phyloP scores from a whole-genome alignment of 2,888 invertebrate genomes.

The Cephus pygmeus region DNA sequence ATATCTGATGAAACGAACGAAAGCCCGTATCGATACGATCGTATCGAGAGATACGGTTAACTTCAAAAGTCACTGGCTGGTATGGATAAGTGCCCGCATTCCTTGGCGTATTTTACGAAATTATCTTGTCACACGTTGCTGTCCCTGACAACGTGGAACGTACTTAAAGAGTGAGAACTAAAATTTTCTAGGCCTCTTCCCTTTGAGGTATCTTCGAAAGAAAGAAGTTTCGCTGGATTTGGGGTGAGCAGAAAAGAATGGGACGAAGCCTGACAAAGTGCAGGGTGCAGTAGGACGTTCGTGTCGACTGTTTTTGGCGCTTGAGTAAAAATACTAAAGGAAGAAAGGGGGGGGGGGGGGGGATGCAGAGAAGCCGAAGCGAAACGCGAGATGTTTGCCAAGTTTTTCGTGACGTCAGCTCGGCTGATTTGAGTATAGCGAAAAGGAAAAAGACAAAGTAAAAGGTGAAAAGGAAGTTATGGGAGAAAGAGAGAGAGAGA shows the following conservation, averaged over 20 bases:
- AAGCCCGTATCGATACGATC: neutral
- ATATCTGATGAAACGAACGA: neutral
- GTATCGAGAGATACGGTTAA: neutral
- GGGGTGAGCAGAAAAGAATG: neutral
- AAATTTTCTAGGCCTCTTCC: neutral
- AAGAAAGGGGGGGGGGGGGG: neutral
- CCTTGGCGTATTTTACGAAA: neutral
- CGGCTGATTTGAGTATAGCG: neutral
- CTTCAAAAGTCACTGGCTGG: neutral
- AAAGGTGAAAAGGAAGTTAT: conserved; percentile 10
- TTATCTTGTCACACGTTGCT: neutral
- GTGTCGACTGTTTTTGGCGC: neutral
- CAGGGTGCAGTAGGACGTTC: neutral
- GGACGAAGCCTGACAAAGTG: neutral
- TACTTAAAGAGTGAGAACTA: neutral
- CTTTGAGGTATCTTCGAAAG: neutral
- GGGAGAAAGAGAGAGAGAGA: neutral
- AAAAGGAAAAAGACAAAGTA: conserved; percentile 15
- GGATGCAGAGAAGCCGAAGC: neutral
- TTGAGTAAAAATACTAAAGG: neutral
- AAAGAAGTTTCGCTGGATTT: neutral
- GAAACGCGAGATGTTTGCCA: neutral
- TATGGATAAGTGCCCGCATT: neutral
- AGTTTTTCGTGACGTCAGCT: neutral
- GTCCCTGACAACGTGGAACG: neutral